These are phyloP conservation scores for Cathartes aura DNA, from an alignment of 2,113 vertebrate species.

Conservation along the genomic window DNA sequence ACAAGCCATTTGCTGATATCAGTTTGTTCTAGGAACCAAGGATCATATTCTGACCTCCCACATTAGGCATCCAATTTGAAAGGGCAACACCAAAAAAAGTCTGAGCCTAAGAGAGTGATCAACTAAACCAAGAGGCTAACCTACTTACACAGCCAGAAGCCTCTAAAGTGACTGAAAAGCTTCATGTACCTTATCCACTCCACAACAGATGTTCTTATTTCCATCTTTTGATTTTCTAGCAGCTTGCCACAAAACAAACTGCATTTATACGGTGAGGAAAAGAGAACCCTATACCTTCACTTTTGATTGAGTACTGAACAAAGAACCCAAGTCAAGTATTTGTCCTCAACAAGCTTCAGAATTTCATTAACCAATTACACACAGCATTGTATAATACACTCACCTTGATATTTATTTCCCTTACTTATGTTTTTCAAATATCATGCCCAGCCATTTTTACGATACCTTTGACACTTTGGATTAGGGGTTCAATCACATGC, in stretches of 20 bases:
- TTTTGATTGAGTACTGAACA: background rate
- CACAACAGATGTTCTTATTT: background rate
- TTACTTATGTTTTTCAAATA: background rate
- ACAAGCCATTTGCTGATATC: background rate
- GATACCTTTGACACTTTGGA: background rate
- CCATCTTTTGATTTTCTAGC: background rate
- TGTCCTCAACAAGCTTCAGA: background rate
- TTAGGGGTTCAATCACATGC: background rate
- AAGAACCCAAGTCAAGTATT: background rate
- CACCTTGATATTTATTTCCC: background rate
- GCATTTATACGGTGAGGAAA: background rate
- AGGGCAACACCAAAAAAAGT: background rate
- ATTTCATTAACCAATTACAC: background rate
- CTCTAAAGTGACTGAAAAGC: background rate
- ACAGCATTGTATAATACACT: background rate
- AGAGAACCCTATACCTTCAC: background rate
- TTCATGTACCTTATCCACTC: background rate
- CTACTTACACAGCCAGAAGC: background rate
- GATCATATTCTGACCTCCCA: background rate
- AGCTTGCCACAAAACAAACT: background rate
- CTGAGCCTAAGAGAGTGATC: background rate
- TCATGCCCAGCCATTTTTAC: background rate
- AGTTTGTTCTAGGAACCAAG: background rate
- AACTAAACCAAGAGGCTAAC: background rate
- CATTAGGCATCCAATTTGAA: background rate